phyloP scores from a whole-genome alignment of 1,140 invertebrate species.

The Orchesella cincta region DNA sequence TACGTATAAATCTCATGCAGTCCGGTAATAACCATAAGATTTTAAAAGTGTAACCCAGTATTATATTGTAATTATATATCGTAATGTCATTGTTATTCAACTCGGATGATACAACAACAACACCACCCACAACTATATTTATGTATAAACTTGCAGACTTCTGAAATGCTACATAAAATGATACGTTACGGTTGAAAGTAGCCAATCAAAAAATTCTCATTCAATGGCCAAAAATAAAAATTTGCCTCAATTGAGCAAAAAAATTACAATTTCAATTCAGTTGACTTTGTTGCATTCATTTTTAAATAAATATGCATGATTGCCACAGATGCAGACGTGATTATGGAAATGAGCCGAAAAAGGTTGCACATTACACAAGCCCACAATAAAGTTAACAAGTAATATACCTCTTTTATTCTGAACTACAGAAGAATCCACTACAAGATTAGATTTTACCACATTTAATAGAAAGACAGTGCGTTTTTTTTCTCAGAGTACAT shows the following conservation, averaged over 20 bases:
- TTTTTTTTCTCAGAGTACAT: neutral
- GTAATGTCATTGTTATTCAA: neutral
- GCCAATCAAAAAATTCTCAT: too few relatives aligned
- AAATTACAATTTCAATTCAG: too few relatives aligned
- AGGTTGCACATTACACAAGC: neutral
- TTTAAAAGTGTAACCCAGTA: constrained; percentile 25
- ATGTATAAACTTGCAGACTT: too few relatives aligned
- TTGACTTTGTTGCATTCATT: too few relatives aligned
- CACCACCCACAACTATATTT: too few relatives aligned
- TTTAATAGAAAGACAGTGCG: constrained; percentile 25
- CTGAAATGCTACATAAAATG: too few relatives aligned
- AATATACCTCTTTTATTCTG: neutral
- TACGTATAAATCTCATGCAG: constrained; percentile 6
- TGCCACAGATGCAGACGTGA: neutral
- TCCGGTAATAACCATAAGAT: constrained; percentile 7
- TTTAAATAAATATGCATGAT: neutral
- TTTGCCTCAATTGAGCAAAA: too few relatives aligned
- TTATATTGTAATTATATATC: constrained; percentile 11
- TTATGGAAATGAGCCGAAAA: neutral
- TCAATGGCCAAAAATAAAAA: too few relatives aligned
- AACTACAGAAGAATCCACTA: neutral
- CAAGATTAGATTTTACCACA: too few relatives aligned
- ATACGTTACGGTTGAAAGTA: too few relatives aligned
- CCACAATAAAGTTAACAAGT: neutral
- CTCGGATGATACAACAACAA: too few relatives aligned